Evolutionary conservation across 53 echinoderm and acorn worm genomes (phyloP), one percentile per base, ranked within the genome.

Genomic region (Arbacia lixula): DNA sequence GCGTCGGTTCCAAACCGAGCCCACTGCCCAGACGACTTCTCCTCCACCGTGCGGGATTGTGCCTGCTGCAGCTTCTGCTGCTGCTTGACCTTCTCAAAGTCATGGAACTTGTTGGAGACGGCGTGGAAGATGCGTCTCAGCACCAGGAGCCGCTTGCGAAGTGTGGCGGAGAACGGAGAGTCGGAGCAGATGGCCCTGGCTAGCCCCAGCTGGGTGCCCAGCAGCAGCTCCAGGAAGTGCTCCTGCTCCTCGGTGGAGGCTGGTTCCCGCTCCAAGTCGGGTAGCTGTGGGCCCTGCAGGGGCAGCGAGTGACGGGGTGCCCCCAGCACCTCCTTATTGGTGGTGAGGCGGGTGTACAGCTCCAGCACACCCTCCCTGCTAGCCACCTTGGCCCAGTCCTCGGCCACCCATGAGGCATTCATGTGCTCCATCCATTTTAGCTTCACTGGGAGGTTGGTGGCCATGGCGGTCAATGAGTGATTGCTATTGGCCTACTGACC

Each of bases 401-500:
- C 98, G 21, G 83, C 82, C 29, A 94, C 94, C 94, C 98, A 98
- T 1, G 98, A 92, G 12, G 94, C 94, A 72, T 92, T 98, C 26
- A 98, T 90, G 58, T 98, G 98, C 65, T 98, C 98, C 92, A 98
- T 90, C 98, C 98, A 98, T 66, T 94, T 94, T 68, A 94, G 51
- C 71, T 94, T 98, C 37, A 98, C 86, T 40, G 94, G 88, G 25
- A 89, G 69, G 66, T 88, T 98, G 6, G 83, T 86, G 10, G 90
- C 62, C 98, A 98, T 94, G 66, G 22, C 38, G 66, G 36, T 66
- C 10, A 37, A 37, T 38, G n/a, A n/a, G n/a, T n/a, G n/a, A n/a
- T n/a, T n/a, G n/a, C n/a, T n/a, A n/a, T n/a, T n/a, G n/a, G n/a
- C n/a, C n/a, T n/a, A n/a, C n/a, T n/a, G n/a, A n/a, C n/a, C n/a